Evolutionary conservation across 2,888 invertebrate genomes (phyloP).

Genomic region (Tupiocoris notatus): DNA sequence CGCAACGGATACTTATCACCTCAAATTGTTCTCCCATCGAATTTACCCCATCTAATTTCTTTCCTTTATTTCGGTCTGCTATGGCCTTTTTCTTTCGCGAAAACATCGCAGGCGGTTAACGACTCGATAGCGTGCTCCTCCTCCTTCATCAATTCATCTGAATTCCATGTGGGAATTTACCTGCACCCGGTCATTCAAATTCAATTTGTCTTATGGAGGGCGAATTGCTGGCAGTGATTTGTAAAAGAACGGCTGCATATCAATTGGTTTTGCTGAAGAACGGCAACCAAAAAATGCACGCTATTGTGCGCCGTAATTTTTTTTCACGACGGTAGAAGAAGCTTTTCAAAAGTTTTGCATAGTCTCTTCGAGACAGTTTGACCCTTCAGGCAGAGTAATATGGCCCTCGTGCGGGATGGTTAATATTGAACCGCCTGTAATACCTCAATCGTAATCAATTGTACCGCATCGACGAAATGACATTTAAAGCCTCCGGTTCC

Average conservation of each 20-base stretch:
- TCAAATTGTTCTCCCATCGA: neutral
- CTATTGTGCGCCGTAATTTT: neutral
- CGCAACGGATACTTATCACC: neutral
- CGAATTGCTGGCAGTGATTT: neutral
- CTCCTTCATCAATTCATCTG: neutral
- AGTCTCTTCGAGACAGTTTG: too few relatives aligned
- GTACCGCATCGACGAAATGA: neutral
- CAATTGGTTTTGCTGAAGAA: neutral
- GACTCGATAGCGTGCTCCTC: neutral
- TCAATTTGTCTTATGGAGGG: neutral
- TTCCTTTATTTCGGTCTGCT: neutral
- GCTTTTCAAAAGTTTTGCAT: too few relatives aligned
- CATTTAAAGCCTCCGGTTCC: neutral
- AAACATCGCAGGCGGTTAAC: neutral
- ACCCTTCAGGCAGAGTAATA: too few relatives aligned
- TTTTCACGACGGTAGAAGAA: too few relatives aligned
- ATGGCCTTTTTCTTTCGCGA: neutral
- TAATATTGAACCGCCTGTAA: neutral
- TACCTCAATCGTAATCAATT: neutral
- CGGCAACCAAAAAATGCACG: neutral
- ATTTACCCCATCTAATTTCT: neutral
- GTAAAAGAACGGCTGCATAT: neutral
- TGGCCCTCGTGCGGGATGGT: too few relatives aligned
- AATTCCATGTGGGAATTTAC: neutral
- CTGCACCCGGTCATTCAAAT: neutral